Evolutionary conservation across 2,888 invertebrate species (phyloP), one percentile per base, ranked within the genome.

Genomic region (Agriopis aurantiaria): DNA sequence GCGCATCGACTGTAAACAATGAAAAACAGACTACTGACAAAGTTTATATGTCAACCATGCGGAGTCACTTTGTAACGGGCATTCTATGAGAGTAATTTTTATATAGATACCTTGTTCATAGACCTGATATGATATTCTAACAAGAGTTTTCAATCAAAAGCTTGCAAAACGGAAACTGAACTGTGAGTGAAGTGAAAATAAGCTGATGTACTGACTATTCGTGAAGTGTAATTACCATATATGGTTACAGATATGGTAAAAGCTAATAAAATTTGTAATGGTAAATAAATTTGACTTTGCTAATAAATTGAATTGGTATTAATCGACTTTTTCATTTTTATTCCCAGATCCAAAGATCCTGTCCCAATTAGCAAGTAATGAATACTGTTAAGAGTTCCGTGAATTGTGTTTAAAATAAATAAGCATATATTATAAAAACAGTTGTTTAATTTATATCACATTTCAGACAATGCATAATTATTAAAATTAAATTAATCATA

Each of bases 121-220:
- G 56, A 68, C 59, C 52, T 69, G 65, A 66, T 71, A 78, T 75
- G 74, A 73, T 64, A 73, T 77, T 78, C 75, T 85, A 90, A 91
- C 78, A 73, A 83, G 76, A 81, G 67, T 80, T 90, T 91, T 91
- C 90, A 88, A 87, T 88, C 85, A 88, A 91, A 91, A 93, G 92
- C 92, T 91, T 91, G 91, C 92, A 91, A 92, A 92, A 91, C 80
- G 91, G 91, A 82, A 90, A 88, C 88, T 85, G 85, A 88, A 82
- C 84, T 75, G 84, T 52, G 86, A 89, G 90, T 89, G 90, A 86
- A 85, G 87, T 88, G 88, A 80, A 71, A 81, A 84, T 71, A 78
- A 84, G 86, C 84, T 14, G 40, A 65, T 46, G 83, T 78, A 78
- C 80, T 83, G 82, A 83, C 82, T 79, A 78, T 78, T 72, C 85